Conservation (phyloP, 1,140 invertebrate species). For the Penaeus indicus region DNA sequence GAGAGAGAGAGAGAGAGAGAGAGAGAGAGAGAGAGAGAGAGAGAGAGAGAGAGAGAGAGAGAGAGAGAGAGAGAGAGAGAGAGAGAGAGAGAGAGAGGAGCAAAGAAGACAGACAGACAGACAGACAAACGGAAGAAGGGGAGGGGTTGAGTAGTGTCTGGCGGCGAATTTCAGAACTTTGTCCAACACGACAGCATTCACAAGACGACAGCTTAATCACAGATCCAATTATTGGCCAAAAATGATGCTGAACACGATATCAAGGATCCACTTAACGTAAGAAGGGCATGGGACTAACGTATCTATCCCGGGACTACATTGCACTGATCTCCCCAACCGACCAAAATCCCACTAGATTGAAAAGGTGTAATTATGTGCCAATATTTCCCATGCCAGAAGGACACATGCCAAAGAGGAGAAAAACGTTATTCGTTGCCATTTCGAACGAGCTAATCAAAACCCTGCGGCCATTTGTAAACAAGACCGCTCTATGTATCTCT, state of each 20-base stretch:
- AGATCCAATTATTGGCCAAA: constrained; percentile 39
- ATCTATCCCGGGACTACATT: neutral
- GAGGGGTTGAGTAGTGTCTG: neutral
- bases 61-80: neutral
- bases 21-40: neutral
- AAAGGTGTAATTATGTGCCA: constrained; percentile 50
- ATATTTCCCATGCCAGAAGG: neutral
- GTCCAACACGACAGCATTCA: constrained; percentile 40
- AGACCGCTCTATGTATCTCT: constrained; percentile 56
- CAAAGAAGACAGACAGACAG: neutral
- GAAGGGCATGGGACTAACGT: neutral
- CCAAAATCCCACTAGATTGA: neutral
- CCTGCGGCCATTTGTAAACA: constrained; percentile 63
- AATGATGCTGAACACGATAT: neutral
- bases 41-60: neutral
- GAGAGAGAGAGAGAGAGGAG: neutral
- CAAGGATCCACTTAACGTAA: neutral
- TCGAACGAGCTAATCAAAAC: neutral
- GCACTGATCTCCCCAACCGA: neutral
- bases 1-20: neutral
- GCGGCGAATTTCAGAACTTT: neutral
- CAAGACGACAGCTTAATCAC: constrained; percentile 56
- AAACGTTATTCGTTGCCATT: neutral
- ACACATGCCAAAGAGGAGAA: neutral
- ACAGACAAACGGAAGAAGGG: neutral